A percentile compares a stretch with the other conserved stretches of the same genome.
phyloP scores from a whole-genome alignment of 2,113 vertebrate genomes.

The Rafetus swinhoei region DNA sequence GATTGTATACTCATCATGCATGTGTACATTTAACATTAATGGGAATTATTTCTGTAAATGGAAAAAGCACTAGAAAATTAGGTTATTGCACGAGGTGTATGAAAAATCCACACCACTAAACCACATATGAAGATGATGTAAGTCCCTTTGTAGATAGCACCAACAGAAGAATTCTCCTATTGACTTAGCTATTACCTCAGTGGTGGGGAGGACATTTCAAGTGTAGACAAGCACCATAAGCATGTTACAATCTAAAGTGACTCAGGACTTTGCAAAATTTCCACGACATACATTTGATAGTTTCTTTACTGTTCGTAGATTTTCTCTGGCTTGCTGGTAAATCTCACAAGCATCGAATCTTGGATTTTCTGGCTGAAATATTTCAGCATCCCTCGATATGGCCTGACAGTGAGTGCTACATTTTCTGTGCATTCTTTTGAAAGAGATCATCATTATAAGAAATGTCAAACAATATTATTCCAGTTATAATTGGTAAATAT shows the following conservation, averaged over 20 bases:
- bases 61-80: background rate
- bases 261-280: background rate
- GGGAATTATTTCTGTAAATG: background rate
- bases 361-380: slow-evolving; percentile 86
- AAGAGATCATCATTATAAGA: background rate
- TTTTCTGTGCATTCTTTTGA: background rate
- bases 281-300: background rate
- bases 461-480: background rate
- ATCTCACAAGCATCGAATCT: slow-evolving; percentile 73
- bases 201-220: background rate
- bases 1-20: background rate
- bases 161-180: background rate
- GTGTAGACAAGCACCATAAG: background rate
- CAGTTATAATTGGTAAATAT: background rate
- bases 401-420: slow-evolving; percentile 74
- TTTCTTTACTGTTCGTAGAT: slow-evolving; percentile 68
- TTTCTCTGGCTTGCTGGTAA: slow-evolving; percentile 86
- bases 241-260: background rate
- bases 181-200: background rate
- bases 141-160: background rate
- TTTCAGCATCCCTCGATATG: slow-evolving; percentile 83
- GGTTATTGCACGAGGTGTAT: background rate
- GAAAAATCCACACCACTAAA: background rate
- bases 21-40: rapidly evolving
- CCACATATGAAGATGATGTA: background rate